Percentiles rank a stretch among this genome's conserved stretches.
Evolutionary conservation across 2,888 invertebrate species (phyloP).

Genomic region (Uropetala carovei): DNA sequence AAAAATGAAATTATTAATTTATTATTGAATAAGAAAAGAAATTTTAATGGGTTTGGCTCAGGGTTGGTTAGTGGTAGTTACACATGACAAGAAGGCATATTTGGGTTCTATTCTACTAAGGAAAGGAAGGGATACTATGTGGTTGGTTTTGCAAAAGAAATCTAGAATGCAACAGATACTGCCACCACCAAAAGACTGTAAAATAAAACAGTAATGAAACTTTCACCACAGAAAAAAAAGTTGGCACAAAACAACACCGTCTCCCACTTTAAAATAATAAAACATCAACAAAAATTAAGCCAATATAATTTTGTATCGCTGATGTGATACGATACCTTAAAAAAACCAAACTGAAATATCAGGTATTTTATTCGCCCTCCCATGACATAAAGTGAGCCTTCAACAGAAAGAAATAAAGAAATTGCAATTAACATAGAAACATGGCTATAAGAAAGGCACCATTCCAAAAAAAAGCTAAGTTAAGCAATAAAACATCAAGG

Average conservation of each 20-base stretch:
- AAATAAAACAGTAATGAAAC: constrained; percentile 1
- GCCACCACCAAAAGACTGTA: constrained; percentile 54
- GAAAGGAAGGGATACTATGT: background rate
- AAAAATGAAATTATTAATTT: no score
- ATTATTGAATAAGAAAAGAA: no score
- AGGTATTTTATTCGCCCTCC: background rate
- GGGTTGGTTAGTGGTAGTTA: background rate
- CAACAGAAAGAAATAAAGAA: constrained; percentile 26
- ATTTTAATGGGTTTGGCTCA: no score
- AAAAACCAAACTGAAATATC: background rate
- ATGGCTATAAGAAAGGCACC: constrained; percentile 38
- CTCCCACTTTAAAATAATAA: constrained; percentile 55
- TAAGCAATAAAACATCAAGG: background rate
- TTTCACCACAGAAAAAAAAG: constrained; percentile 21
- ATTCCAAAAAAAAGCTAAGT: constrained; percentile 29
- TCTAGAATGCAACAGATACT: background rate
- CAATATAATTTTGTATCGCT: background rate
- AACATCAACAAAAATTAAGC: constrained; percentile 64
- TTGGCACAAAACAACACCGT: constrained; percentile 14
- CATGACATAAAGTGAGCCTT: constrained; percentile 26
- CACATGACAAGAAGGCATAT: background rate
- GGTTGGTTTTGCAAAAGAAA: background rate
- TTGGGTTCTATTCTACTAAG: background rate
- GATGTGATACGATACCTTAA: background rate
- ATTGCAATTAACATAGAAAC: constrained; percentile 20